Conservation (phyloP, 2,113 vertebrate genomes). For the Motacilla alba region DNA sequence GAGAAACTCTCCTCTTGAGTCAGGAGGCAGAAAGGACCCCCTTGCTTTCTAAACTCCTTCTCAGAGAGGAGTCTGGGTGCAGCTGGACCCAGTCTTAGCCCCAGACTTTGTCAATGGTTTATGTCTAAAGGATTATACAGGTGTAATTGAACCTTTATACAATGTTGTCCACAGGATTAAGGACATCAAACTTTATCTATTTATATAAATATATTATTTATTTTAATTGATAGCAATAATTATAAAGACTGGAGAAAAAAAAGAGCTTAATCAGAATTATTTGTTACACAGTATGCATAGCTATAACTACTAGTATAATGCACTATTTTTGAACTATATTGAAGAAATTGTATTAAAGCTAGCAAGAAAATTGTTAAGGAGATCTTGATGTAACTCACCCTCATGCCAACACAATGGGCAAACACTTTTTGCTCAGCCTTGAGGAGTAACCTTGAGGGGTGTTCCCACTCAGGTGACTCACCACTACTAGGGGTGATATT, state of each 20-base stretch:
- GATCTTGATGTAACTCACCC: neutral
- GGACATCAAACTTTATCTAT: neutral
- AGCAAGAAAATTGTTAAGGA: neutral
- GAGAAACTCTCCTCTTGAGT: neutral
- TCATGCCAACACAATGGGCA: neutral
- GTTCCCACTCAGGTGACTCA: neutral
- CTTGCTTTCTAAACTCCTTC: neutral
- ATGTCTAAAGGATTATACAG: neutral
- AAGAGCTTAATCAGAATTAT: neutral
- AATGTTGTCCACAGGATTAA: neutral
- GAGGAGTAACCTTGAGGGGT: neutral
- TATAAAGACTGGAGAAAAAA: neutral
- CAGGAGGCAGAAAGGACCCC: fast-evolving
- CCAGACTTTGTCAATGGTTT: neutral
- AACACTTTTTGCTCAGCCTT: neutral
- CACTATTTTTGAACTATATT: neutral
- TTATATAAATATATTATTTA: neutral
- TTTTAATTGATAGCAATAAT: neutral
- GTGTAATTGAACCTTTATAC: neutral
- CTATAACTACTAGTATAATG: neutral
- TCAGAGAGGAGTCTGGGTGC: neutral
- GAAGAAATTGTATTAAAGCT: neutral
- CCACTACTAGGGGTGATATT: no score
- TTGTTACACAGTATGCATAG: neutral
- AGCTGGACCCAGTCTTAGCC: neutral